Percentiles rank a stretch among this genome's conserved stretches.
Conservation (phyloP, 2,797 vertebrate genomes). For the Sternarchorhynchus goeldii region DNA sequence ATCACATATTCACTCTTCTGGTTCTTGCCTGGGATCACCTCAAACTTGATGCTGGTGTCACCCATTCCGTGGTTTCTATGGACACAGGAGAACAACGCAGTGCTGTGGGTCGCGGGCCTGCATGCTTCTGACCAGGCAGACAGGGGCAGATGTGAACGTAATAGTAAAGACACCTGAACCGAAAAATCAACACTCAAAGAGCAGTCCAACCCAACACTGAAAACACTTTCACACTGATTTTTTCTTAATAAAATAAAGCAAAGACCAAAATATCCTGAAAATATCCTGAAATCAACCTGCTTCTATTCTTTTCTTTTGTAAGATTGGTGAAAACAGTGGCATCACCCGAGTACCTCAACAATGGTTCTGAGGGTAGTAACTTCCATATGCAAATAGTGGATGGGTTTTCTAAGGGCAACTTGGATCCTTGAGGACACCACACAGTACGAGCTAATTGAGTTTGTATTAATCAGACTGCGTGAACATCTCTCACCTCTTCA, state of each 20-base stretch:
- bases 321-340: no score
- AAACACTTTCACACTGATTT: no score
- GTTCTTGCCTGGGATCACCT: constrained; percentile 99
- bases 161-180: not conserved
- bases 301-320: no score
- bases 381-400: no score
- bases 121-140: not conserved
- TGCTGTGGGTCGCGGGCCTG: not conserved
- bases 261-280: no score
- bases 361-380: no score
- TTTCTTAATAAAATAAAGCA: no score
- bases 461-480: not conserved
- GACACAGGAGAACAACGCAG: not conserved
- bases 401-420: no score
- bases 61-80: constrained; percentile 99
- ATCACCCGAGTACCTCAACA: no score
- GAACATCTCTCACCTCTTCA: constrained; percentile 88
- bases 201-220: no score
- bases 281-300: no score
- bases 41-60: constrained; percentile 98
- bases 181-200: no score
- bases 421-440: not conserved
- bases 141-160: not conserved
- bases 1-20: constrained; percentile 99
- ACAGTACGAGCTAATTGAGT: not conserved